Percentiles rank a stretch among this genome's conserved stretches.
phyloP scores from a whole-genome alignment of 2,888 invertebrate genomes.

The Phrixothrix hirtus region DNA sequence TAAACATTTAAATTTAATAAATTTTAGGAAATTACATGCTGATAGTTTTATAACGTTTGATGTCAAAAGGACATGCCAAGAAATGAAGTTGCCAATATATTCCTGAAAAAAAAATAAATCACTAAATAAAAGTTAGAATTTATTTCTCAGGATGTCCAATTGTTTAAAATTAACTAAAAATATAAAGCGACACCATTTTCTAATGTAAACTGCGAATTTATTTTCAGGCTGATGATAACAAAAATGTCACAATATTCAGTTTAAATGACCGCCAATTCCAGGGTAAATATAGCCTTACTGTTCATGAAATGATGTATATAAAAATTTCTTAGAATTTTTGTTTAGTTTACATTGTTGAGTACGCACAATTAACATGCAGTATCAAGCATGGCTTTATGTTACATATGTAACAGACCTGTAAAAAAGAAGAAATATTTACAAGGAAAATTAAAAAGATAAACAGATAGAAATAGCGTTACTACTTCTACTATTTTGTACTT shows the following conservation, averaged over 20 bases:
- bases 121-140: no score
- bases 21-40: conserved; percentile 1
- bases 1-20: no score
- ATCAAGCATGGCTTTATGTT: conserved; percentile 29
- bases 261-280: conserved; percentile 32
- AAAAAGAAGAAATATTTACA: conserved; percentile 33
- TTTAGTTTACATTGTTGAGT: conserved; percentile 22
- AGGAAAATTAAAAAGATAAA: conserved; percentile 17
- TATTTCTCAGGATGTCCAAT: neutral
- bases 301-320: conserved; percentile 26
- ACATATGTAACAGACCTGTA: conserved; percentile 27
- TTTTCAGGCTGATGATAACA: conserved; percentile 17
- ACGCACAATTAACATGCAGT: conserved; percentile 26
- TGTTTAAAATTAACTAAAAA: conserved; percentile 8
- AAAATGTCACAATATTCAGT: conserved; percentile 14
- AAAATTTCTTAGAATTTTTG: conserved; percentile 11
- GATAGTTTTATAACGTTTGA: neutral
- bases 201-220: conserved; percentile 26
- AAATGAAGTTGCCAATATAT: neutral
- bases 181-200: conserved; percentile 26
- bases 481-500: conserved; percentile 12
- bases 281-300: conserved; percentile 32
- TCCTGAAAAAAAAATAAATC: no score
- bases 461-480: conserved; percentile 20
- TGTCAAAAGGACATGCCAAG: neutral